Percentiles rank a stretch among this genome's conserved stretches.
Evolutionary conservation across 2,888 invertebrate genomes (phyloP).

Genomic region (Temnothorax rugatulus): DNA sequence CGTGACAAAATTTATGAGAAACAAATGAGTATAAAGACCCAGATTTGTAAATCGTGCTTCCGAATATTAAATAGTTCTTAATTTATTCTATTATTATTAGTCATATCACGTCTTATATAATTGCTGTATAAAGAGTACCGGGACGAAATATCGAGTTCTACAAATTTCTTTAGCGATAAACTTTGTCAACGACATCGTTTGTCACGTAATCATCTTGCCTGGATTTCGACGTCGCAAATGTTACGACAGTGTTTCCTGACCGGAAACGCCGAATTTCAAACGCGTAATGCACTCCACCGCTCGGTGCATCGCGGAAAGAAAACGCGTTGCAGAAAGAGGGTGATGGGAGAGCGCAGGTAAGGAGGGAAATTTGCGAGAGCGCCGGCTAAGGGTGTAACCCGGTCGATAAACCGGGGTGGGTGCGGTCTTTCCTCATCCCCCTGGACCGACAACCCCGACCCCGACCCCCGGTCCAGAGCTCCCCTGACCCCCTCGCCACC

Average conservation of each 20-base stretch:
- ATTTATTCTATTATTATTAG: not conserved
- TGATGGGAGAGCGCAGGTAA: conserved; percentile 62
- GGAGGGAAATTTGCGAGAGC: conserved; percentile 78
- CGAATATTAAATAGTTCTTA: not conserved
- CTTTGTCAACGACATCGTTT: not conserved
- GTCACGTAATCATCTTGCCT: not conserved
- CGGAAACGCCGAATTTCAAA: conserved; percentile 15
- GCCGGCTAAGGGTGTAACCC: conserved; percentile 79
- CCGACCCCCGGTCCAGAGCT: conserved; percentile 69
- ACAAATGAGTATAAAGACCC: not conserved
- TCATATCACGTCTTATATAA: not conserved
- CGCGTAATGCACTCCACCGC: conserved; percentile 33
- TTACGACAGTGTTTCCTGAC: conserved; percentile 3
- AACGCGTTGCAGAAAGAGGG: conserved; percentile 15
- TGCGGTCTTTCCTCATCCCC: conserved; percentile 79
- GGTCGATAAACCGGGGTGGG: conserved; percentile 83
- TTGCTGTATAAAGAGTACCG: not conserved
- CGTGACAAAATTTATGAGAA: not conserved
- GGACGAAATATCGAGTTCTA: not conserved
- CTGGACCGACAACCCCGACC: conserved; percentile 74
- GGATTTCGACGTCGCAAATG: not conserved
- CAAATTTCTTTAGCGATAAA: conserved; percentile 4
- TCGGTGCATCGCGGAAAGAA: conserved; percentile 31
- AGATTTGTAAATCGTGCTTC: not conserved
- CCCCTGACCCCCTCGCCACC: conserved; percentile 47